Evolutionary conservation across 2,797 vertebrate species (phyloP).

Genomic region (Acipenser oxyrinchus): DNA sequence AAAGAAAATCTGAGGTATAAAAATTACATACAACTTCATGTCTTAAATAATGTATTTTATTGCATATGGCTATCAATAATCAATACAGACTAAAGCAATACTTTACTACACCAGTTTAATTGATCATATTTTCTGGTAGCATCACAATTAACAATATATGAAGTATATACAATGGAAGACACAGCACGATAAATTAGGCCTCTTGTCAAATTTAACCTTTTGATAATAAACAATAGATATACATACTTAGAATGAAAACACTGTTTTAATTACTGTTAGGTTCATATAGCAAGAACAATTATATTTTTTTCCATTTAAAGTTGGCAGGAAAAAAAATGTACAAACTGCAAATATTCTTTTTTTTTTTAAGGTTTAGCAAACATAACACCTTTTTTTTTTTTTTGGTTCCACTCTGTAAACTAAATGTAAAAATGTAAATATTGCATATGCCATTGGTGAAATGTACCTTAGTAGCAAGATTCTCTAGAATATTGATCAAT

Average conservation of each 20-base stretch:
- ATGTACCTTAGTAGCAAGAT: constrained; percentile 79
- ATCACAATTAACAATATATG: constrained; percentile 81
- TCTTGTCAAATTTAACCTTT: constrained; percentile 76
- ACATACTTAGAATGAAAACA: constrained; percentile 81
- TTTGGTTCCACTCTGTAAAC: constrained; percentile 98
- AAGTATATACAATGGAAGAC: constrained; percentile 91
- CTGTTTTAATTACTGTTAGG: constrained; percentile 80
- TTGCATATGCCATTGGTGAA: constrained; percentile 93
- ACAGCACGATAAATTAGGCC: constrained; percentile 74
- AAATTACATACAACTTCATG: constrained; percentile 28
- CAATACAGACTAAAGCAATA: constrained; percentile 91
- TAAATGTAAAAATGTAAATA: constrained; percentile 89
- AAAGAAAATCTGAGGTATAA: no score
- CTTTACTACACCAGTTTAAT: constrained; percentile 76
- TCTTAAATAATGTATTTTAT: constrained; percentile 97
- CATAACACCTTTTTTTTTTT: constrained; percentile 79
- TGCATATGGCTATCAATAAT: constrained; percentile 97
- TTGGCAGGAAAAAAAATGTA: constrained; percentile 71
- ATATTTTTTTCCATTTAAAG: constrained; percentile 65
- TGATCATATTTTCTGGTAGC: constrained; percentile 76
- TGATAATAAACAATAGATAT: constrained; percentile 74
- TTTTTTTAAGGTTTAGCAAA: constrained; percentile 75
- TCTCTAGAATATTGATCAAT: constrained; percentile 46
- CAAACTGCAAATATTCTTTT: constrained; percentile 80
- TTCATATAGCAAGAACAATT: constrained; percentile 76